Percentiles rank a stretch among this genome's conserved stretches.
These are phyloP conservation scores for Lemur catta DNA, from an alignment of 2,797 vertebrate species.

Conservation along the genomic window DNA sequence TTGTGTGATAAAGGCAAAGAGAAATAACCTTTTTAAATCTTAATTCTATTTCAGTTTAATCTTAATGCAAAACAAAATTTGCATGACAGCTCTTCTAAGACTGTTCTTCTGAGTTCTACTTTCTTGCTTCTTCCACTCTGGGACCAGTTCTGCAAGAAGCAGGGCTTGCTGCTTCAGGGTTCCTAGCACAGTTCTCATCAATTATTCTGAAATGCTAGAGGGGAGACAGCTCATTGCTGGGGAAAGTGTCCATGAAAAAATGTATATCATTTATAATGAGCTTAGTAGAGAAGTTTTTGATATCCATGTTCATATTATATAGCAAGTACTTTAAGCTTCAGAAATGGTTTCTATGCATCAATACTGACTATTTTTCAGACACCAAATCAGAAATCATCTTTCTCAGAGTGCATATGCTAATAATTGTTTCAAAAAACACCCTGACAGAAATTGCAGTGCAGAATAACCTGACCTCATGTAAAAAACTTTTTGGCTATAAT, in stretches of 20 bases:
- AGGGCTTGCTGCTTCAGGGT: background rate
- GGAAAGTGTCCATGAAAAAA: background rate
- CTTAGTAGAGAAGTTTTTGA: slow-evolving; percentile 35
- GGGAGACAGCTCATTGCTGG: background rate
- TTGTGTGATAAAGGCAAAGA: background rate
- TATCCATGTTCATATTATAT: background rate
- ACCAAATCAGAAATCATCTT: background rate
- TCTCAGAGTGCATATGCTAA: background rate
- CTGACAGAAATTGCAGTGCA: background rate
- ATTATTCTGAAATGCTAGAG: slow-evolving; percentile 40
- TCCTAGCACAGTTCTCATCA: background rate
- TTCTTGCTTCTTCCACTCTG: slow-evolving; percentile 15
- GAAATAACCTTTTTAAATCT: slow-evolving; percentile 63
- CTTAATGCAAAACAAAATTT: slow-evolving; percentile 43
- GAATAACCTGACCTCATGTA: background rate
- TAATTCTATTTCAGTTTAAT: slow-evolving; percentile 62
- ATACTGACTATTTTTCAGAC: slow-evolving; percentile 12
- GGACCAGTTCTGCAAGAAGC: background rate
- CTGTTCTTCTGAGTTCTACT: background rate
- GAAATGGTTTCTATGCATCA: background rate
- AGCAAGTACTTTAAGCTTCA: background rate
- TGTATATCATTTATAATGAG: background rate
- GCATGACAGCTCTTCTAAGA: slow-evolving; percentile 13
- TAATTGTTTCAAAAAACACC: background rate
- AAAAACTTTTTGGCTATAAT: background rate